A percentile compares a stretch with the other conserved stretches of the same genome.
Conservation (phyloP, 2,888 invertebrate species). For the Watsonalla cultraria region DNA sequence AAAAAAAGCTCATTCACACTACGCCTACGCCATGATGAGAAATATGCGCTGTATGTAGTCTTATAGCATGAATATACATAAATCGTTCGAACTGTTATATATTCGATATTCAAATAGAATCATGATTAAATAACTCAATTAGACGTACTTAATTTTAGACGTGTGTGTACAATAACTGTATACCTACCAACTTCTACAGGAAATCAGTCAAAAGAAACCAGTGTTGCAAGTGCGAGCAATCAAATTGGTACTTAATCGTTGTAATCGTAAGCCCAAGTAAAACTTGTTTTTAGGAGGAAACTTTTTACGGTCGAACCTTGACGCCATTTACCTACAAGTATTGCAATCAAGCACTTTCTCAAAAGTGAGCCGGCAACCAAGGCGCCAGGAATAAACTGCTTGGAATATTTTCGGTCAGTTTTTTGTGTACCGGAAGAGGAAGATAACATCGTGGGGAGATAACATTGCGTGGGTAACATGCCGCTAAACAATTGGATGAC, state of each 20-base stretch:
- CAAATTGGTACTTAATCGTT: conserved; percentile 2
- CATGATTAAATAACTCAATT: background rate
- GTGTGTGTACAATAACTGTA: too few relatives aligned
- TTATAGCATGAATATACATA: background rate
- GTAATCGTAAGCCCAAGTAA: conserved; percentile 3
- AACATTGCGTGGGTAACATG: conserved; percentile 36
- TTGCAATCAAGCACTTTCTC: conserved; percentile 36
- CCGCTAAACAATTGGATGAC: conserved; percentile 51
- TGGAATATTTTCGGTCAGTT: conserved; percentile 5
- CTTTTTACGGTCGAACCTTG: conserved; percentile 25
- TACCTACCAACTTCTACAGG: too few relatives aligned
- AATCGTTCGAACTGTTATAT: background rate
- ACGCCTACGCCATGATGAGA: conserved; percentile 40
- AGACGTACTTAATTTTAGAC: too few relatives aligned
- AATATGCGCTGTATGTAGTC: conserved; percentile 35
- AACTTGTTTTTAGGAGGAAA: conserved; percentile 5
- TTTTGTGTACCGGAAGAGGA: conserved; percentile 56
- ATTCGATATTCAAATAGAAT: background rate
- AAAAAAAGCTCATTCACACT: conserved; percentile 71
- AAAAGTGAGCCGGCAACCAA: conserved; percentile 5
- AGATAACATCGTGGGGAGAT: conserved; percentile 37
- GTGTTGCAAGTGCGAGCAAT: conserved; percentile 10
- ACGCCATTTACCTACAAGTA: conserved; percentile 14
- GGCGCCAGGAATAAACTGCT: background rate
- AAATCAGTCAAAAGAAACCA: background rate